Percentiles rank a stretch among this genome's conserved stretches.
phyloP scores from a whole-genome alignment of 2,113 vertebrate genomes.

The Gopherus flavomarginatus region DNA sequence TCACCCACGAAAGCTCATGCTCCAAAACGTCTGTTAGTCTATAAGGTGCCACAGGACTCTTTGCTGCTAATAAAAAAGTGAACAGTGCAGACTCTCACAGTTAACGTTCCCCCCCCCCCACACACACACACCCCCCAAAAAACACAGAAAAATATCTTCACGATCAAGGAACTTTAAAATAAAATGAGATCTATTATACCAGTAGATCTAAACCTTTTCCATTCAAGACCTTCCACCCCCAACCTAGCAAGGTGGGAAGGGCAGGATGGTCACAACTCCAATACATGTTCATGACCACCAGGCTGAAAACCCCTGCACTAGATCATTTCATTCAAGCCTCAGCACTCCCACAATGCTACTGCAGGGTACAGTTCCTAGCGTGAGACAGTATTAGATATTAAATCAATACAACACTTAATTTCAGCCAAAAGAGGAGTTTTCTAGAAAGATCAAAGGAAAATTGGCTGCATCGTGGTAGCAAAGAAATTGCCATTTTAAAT shows the following conservation, averaged over 20 bases:
- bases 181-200: neutral
- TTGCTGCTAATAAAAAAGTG: neutral
- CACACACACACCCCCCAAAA: neutral
- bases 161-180: neutral
- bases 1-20: too few relatives aligned
- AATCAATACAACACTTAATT: neutral
- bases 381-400: neutral
- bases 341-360: neutral
- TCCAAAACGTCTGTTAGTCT: too few relatives aligned
- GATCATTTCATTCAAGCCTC: neutral
- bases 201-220: neutral
- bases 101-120: neutral
- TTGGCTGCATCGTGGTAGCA: neutral
- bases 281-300: neutral
- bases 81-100: neutral
- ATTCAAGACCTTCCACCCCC: neutral
- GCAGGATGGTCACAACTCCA: neutral
- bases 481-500: neutral
- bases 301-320: neutral
- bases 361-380: neutral
- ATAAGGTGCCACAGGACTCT: too few relatives aligned
- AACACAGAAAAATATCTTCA: neutral
- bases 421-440: slow-evolving; percentile 9
- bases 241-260: neutral
- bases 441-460: slow-evolving; percentile 14